A percentile compares a stretch with the other conserved stretches of the same genome.
These are phyloP conservation scores for Halesus radiatus DNA, from an alignment of 1,140 invertebrate genomes.

Conservation along the genomic window DNA sequence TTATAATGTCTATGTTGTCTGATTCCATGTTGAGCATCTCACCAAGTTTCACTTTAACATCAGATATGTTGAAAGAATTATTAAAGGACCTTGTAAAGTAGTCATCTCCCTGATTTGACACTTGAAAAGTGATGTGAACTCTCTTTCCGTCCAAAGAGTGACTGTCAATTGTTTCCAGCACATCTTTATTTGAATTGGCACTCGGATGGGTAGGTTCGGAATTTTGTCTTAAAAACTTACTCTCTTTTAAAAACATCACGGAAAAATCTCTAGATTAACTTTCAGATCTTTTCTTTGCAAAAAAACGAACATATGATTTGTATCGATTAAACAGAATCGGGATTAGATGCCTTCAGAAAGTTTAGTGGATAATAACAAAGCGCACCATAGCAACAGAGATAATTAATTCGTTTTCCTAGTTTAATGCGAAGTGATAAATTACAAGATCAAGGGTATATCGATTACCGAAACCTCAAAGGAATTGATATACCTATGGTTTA, in stretches of 20 bases:
- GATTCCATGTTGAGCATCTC: constrained; percentile 41
- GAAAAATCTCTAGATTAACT: too few species aligned
- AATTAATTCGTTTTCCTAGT: too few species aligned
- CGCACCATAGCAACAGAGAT: neutral
- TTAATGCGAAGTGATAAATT: neutral
- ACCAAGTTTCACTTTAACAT: constrained; percentile 50
- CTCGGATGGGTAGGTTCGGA: constrained; percentile 47
- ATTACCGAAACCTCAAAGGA: too few species aligned
- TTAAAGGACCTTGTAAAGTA: constrained; percentile 49
- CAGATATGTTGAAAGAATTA: constrained; percentile 25
- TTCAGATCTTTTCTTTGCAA: neutral
- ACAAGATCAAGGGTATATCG: too few species aligned
- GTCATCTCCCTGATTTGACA: constrained; percentile 50
- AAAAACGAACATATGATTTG: constrained; percentile 2
- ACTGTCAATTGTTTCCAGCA: constrained; percentile 42
- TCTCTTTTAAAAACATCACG: constrained; percentile 9
- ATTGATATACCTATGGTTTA: too few species aligned
- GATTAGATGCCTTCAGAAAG: neutral
- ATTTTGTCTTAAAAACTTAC: constrained; percentile 45
- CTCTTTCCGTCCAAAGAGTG: constrained; percentile 51
- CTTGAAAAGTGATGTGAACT: constrained; percentile 43
- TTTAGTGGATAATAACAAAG: neutral
- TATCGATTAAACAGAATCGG: constrained; percentile 27
- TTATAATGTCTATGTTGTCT: constrained; percentile 45
- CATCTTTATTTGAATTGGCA: constrained; percentile 30